Evolutionary conservation across 2,797 vertebrate genomes (phyloP).

Genomic region (Syngnathus rostellatus): DNA sequence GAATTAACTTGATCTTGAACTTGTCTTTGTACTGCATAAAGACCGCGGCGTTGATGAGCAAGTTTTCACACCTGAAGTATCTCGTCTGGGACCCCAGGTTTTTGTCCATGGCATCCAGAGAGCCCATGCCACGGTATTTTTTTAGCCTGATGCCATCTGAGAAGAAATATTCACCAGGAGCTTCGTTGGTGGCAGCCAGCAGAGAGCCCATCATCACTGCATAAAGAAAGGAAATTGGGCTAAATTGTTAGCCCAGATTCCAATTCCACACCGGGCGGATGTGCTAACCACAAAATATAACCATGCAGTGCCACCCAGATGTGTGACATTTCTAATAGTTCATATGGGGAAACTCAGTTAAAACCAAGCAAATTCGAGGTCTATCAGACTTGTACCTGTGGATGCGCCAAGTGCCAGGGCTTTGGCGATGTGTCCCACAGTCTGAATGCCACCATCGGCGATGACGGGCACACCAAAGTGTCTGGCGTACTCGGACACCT

Average conservation of each 20-base stretch:
- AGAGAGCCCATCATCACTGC: slow-evolving; percentile 98
- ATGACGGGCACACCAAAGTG: slow-evolving; percentile 92
- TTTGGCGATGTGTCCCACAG: slow-evolving; percentile 89
- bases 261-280: not conserved
- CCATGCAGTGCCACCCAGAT: not conserved
- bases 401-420: slow-evolving; percentile 90
- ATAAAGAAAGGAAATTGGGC: not conserved
- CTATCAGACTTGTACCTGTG: slow-evolving; percentile 70
- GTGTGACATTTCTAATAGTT: not conserved
- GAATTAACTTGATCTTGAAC: no score
- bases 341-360: not conserved
- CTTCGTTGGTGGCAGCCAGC: slow-evolving; percentile 90
- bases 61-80: slow-evolving; percentile 83
- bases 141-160: slow-evolving; percentile 94
- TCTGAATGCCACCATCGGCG: slow-evolving; percentile 94
- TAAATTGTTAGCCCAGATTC: not conserved
- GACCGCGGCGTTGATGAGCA: not conserved
- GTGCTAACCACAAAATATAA: not conserved
- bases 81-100: slow-evolving; percentile 93
- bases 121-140: slow-evolving; percentile 98
- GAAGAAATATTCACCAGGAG: slow-evolving; percentile 97
- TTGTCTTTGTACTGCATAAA: not conserved
- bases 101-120: slow-evolving; percentile 97
- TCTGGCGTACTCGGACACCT: slow-evolving; percentile 91
- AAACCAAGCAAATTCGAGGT: not conserved